A percentile compares a stretch with the other conserved stretches of the same genome.
These are phyloP conservation scores for Apamea sordens DNA, from an alignment of 2,888 invertebrate genomes.

Conservation along the genomic window DNA sequence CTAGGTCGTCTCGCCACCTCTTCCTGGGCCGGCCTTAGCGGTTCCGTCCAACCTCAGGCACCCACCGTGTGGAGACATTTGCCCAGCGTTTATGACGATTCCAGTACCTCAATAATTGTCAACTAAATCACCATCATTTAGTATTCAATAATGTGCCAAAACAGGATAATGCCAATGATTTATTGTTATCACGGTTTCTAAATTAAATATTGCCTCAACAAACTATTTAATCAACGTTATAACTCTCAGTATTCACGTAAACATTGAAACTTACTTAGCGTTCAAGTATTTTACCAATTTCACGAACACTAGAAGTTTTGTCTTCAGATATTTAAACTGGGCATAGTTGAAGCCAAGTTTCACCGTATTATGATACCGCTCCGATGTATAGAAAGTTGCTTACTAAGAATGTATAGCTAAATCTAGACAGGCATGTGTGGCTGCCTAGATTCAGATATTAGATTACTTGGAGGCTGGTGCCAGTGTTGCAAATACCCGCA, in stretches of 20 bases:
- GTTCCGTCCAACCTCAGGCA: no score
- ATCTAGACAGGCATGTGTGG: slow-evolving; percentile 32
- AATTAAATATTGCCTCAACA: slow-evolving; percentile 18
- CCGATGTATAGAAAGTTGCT: slow-evolving; percentile 37
- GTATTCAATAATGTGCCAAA: not conserved
- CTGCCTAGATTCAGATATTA: slow-evolving; percentile 46
- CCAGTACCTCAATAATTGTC: not conserved
- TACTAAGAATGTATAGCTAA: slow-evolving; percentile 18
- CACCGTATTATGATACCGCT: slow-evolving; percentile 34
- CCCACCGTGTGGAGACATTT: no score
- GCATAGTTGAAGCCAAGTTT: slow-evolving; percentile 50
- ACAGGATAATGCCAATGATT: slow-evolving; percentile 26
- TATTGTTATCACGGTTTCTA: slow-evolving; percentile 10
- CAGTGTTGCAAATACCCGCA: slow-evolving; percentile 15
- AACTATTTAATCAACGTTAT: slow-evolving; percentile 42
- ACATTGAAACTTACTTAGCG: slow-evolving; percentile 34
- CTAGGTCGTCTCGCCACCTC: not conserved
- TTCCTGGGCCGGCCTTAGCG: no score
- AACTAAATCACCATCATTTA: slow-evolving; percentile 1
- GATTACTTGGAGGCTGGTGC: slow-evolving; percentile 39
- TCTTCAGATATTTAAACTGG: slow-evolving; percentile 51
- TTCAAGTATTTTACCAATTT: slow-evolving; percentile 47
- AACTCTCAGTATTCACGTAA: slow-evolving; percentile 16
- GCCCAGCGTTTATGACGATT: not conserved
- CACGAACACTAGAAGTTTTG: slow-evolving; percentile 46